Percentiles rank a stretch among this genome's conserved stretches.
phyloP scores from a whole-genome alignment of 2,888 invertebrate species.

The Parnassius orleans region DNA sequence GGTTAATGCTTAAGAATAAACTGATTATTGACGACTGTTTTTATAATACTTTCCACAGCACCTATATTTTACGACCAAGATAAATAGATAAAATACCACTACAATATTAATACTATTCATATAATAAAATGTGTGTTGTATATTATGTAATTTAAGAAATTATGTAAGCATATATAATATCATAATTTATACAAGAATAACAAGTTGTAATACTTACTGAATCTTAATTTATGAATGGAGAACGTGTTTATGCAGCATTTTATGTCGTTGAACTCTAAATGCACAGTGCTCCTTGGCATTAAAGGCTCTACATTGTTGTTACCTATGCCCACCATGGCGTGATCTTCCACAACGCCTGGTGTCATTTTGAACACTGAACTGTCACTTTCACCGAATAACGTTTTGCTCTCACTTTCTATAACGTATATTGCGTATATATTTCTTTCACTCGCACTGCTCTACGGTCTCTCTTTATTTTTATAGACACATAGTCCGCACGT shows the following conservation, averaged over 20 bases:
- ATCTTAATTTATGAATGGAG: conserved; percentile 75
- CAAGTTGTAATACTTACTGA: conserved; percentile 73
- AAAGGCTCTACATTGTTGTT: conserved; percentile 71
- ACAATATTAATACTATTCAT: too few species aligned
- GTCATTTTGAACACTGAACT: conserved; percentile 44
- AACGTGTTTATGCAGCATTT: conserved; percentile 83
- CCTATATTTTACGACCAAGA: too few species aligned
- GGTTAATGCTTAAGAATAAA: too few species aligned
- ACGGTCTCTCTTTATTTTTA: neutral
- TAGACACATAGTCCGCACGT: neutral
- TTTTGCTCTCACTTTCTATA: conserved; percentile 10
- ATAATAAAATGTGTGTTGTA: too few species aligned
- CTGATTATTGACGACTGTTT: too few species aligned
- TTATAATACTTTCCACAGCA: too few species aligned
- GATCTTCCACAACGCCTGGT: conserved; percentile 49
- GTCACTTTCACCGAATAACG: conserved; percentile 30
- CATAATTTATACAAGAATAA: too few species aligned
- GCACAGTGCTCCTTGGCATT: conserved; percentile 81
- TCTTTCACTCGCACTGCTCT: conserved; percentile 11
- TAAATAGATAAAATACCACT: too few species aligned
- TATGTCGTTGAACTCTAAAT: conserved; percentile 85
- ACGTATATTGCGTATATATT: conserved; percentile 2
- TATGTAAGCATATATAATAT: too few species aligned
- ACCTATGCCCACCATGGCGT: conserved; percentile 44
- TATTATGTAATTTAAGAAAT: too few species aligned